Conservation (phyloP, 1,140 invertebrate species). For the Ooceraea biroi region DNA sequence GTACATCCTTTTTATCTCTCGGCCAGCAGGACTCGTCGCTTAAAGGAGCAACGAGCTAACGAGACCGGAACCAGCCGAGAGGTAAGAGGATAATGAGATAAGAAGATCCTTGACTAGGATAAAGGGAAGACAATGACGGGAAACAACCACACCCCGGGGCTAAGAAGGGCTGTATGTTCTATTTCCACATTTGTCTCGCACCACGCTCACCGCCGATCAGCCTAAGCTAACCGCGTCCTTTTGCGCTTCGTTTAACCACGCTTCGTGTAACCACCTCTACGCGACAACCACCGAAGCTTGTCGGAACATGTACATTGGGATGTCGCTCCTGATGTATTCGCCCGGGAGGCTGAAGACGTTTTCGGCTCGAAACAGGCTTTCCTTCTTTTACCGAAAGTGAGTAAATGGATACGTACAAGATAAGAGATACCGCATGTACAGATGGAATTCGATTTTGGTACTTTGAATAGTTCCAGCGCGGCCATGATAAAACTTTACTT, state of each 20-base stretch:
- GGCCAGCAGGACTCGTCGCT: conserved; percentile 8
- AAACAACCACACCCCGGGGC: conserved; percentile 42
- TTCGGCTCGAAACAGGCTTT: conserved; percentile 49
- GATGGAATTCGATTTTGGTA: neutral
- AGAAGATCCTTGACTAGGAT: conserved; percentile 62
- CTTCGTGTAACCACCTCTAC: conserved; percentile 28
- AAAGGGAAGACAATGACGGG: conserved; percentile 34
- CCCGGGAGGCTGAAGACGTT: conserved; percentile 22
- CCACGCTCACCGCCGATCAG: conserved; percentile 41
- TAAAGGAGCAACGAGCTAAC: conserved; percentile 29
- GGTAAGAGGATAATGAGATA: conserved; percentile 13
- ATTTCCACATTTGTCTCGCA: conserved; percentile 45
- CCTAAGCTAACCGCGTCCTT: conserved; percentile 37
- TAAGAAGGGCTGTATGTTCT: conserved; percentile 65
- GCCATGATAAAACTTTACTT: neutral
- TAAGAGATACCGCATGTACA: neutral
- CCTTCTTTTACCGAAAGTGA: neutral
- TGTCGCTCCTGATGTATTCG: neutral
- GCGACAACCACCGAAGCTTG: conserved; percentile 5
- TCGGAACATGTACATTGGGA: neutral
- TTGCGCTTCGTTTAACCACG: conserved; percentile 54
- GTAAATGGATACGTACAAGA: neutral
- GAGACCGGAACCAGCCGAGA: conserved; percentile 17
- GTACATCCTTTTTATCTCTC: conserved; percentile 11
- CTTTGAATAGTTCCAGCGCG: neutral